Conservation (phyloP, 1,140 invertebrate genomes). For the Araneus ventricosus region DNA sequence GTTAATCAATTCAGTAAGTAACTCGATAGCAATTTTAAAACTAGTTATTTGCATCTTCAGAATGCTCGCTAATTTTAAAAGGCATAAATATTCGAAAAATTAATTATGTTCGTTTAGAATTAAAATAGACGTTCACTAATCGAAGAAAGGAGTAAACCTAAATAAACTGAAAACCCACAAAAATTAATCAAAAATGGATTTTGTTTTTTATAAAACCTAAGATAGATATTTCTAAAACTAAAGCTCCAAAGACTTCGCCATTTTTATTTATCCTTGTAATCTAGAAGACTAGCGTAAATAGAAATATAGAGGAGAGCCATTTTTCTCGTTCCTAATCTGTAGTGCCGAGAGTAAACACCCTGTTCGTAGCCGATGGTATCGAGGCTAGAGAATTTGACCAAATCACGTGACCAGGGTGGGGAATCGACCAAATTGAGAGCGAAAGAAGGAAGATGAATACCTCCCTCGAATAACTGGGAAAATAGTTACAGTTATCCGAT, state of each 20-base stretch:
- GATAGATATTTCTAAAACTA: too few relatives aligned
- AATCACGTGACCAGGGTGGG: constrained; percentile 37
- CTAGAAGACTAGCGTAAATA: constrained; percentile 7
- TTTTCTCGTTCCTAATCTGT: constrained; percentile 46
- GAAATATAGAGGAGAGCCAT: constrained; percentile 42
- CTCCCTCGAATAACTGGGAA: not conserved
- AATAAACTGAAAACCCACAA: too few relatives aligned
- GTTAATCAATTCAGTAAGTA: too few relatives aligned
- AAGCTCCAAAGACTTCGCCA: not conserved
- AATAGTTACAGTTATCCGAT: not conserved
- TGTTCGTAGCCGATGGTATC: not conserved
- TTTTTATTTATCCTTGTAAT: constrained; percentile 51
- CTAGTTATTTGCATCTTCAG: too few relatives aligned
- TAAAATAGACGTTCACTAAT: too few relatives aligned
- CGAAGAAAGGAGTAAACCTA: too few relatives aligned
- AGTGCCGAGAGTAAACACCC: constrained; percentile 37
- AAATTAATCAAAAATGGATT: too few relatives aligned
- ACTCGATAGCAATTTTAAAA: too few relatives aligned
- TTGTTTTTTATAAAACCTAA: too few relatives aligned
- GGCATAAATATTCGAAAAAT: too few relatives aligned
- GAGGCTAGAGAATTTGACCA: constrained; percentile 10
- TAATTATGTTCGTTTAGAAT: too few relatives aligned
- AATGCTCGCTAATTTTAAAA: too few relatives aligned
- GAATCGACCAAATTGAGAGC: not conserved
- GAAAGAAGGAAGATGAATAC: not conserved